These are phyloP conservation scores for Apogon hyalosoma DNA, from an alignment of 2,797 vertebrate genomes.

Conservation along the genomic window DNA sequence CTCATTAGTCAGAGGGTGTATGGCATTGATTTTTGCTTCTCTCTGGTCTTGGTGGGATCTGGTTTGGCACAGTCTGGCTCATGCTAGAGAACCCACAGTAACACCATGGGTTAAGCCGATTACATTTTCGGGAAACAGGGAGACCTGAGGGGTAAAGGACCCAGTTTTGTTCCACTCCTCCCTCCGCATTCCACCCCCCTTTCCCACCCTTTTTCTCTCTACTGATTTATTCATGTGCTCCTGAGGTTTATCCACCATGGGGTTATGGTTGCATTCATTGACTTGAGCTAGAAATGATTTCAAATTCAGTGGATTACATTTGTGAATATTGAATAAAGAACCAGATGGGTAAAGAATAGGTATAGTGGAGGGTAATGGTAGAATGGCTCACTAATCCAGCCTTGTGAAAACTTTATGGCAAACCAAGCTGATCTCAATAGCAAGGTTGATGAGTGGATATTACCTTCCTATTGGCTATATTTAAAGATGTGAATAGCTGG, in stretches of 20 bases:
- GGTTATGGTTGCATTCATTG: slow-evolving; percentile 73
- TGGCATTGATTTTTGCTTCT: slow-evolving; percentile 77
- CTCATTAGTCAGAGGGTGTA: slow-evolving; percentile 75
- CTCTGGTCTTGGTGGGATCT: slow-evolving; percentile 74
- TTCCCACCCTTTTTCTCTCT: slow-evolving; percentile 37
- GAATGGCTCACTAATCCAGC: slow-evolving; percentile 33
- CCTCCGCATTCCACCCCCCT: background rate
- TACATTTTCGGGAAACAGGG: slow-evolving; percentile 66
- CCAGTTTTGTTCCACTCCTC: slow-evolving; percentile 63
- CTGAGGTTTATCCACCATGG: slow-evolving; percentile 68
- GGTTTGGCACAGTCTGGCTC: slow-evolving; percentile 73
- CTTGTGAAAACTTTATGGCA: slow-evolving; percentile 39
- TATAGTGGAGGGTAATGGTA: slow-evolving; percentile 1
- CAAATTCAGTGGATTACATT: slow-evolving; percentile 74
- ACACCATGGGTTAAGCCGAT: slow-evolving; percentile 79
- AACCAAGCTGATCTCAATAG: slow-evolving; percentile 35
- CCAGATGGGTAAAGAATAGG: slow-evolving; percentile 39
- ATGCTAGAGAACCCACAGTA: slow-evolving; percentile 62
- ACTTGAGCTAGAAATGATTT: slow-evolving; percentile 77
- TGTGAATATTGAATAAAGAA: slow-evolving; percentile 61
- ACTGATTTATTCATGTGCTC: slow-evolving; percentile 77
- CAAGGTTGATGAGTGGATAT: slow-evolving; percentile 56
- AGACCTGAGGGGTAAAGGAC: slow-evolving; percentile 66
- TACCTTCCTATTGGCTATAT: slow-evolving; percentile 50
- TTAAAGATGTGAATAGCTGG: slow-evolving; percentile 43